Conservation (phyloP, 2,888 invertebrate genomes). For the Yponomeuta plumbellus region DNA sequence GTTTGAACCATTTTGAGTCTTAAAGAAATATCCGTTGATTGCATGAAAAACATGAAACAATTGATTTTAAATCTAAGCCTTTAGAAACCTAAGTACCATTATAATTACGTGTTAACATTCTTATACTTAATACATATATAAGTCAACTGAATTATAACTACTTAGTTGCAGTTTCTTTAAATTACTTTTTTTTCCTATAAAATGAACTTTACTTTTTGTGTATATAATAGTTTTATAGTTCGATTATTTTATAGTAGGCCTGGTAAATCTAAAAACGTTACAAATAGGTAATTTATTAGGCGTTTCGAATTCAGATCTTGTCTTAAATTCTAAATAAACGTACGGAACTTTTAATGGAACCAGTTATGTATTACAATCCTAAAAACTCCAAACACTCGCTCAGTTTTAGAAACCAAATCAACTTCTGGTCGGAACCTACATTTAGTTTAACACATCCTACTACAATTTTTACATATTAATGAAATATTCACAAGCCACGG, state of each 20-base stretch:
- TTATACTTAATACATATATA: slow-evolving; percentile 53
- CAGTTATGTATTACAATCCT: background rate
- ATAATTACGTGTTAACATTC: slow-evolving; percentile 63
- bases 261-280: slow-evolving; percentile 49
- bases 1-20: slow-evolving; percentile 45
- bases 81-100: slow-evolving; percentile 72
- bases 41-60: slow-evolving; percentile 72
- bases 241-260: slow-evolving; percentile 64
- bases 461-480: background rate
- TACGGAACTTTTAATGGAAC: slow-evolving; percentile 37
- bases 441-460: slow-evolving; percentile 24
- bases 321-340: slow-evolving; percentile 37
- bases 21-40: slow-evolving; percentile 65
- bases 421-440: slow-evolving; percentile 24
- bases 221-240: slow-evolving; percentile 48
- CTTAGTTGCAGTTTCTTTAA: slow-evolving; percentile 30
- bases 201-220: slow-evolving; percentile 20
- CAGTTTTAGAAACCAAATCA: slow-evolving; percentile 23
- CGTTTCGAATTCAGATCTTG: slow-evolving; percentile 40
- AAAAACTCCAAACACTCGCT: slow-evolving; percentile 13
- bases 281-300: slow-evolving; percentile 56
- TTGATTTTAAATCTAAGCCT: slow-evolving; percentile 64
- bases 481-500: slow-evolving; percentile 9
- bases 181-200: slow-evolving; percentile 23
- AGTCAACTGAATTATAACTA: slow-evolving; percentile 47